Evolutionary conservation across 2,888 invertebrate genomes (phyloP).

Genomic region (Caenorhabditis drosophilae): DNA sequence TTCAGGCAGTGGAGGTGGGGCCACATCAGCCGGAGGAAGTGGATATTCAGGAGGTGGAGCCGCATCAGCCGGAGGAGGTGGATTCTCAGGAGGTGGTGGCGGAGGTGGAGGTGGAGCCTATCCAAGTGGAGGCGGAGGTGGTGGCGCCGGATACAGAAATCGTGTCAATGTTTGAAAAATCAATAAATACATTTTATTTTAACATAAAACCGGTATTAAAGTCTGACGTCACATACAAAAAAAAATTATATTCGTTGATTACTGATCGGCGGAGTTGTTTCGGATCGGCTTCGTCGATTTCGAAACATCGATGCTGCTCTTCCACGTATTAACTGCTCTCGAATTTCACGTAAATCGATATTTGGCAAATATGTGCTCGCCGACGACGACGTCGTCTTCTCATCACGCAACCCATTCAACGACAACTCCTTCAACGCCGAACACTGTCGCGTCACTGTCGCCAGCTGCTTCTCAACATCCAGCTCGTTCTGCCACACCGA

Average conservation of each 20-base stretch:
- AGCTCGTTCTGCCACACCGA: conserved; percentile 33
- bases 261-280: conserved; percentile 17
- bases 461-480: conserved; percentile 23
- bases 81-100: not conserved
- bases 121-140: not conserved
- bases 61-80: conserved; percentile 3
- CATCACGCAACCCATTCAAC: too few species aligned
- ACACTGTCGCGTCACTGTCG: conserved; percentile 26
- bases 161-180: not conserved
- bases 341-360: conserved; percentile 17
- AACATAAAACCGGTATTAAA: conserved; percentile 17
- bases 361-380: too few species aligned
- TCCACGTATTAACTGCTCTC: conserved; percentile 18
- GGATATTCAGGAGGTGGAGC: conserved; percentile 23
- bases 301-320: conserved; percentile 28
- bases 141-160: not conserved
- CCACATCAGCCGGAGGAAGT: not conserved
- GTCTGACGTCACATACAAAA: not conserved
- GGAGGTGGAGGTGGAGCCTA: conserved; percentile 3
- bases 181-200: too few species aligned
- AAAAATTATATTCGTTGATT: not conserved
- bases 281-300: conserved; percentile 25
- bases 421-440: conserved; percentile 29
- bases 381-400: conserved; percentile 11
- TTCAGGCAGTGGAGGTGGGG: not conserved